Conservation (phyloP, 2,797 vertebrate species). For the Alca torda region DNA sequence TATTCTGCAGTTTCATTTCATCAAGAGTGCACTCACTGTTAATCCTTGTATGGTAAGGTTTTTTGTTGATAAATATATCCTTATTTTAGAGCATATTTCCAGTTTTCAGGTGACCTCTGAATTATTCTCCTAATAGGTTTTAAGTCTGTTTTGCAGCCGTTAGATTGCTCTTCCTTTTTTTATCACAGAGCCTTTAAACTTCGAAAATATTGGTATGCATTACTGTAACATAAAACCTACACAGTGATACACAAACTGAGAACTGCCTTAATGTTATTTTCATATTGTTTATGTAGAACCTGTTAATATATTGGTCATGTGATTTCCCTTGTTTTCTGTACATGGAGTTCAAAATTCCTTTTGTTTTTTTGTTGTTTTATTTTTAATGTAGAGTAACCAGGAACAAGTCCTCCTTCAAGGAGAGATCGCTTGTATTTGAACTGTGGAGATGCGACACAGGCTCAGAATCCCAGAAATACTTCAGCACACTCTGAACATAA, state of each 20-base stretch:
- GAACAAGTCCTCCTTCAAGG: constrained; percentile 97
- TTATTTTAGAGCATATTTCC: background rate
- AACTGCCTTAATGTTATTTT: background rate
- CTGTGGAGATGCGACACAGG: constrained; percentile 90
- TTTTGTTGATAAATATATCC: background rate
- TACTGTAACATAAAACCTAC: background rate
- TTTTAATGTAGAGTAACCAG: constrained; percentile 89
- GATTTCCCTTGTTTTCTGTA: background rate
- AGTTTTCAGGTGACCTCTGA: background rate
- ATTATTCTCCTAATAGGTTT: background rate
- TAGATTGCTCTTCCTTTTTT: background rate
- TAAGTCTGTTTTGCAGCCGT: background rate
- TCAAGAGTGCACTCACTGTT: constrained; percentile 97
- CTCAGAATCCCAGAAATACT: constrained; percentile 80
- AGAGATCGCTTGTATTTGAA: constrained; percentile 97
- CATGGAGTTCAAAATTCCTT: background rate
- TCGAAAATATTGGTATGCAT: background rate
- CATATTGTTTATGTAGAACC: background rate
- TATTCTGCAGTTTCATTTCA: constrained; percentile 96
- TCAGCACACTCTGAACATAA: constrained; percentile 73
- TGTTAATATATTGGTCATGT: background rate
- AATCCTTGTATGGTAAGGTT: constrained; percentile 95
- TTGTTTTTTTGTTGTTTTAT: background rate
- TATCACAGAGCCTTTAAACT: background rate
- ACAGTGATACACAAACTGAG: background rate